Conservation (phyloP, 2,113 vertebrate species). For the Elephas maximus region DNA sequence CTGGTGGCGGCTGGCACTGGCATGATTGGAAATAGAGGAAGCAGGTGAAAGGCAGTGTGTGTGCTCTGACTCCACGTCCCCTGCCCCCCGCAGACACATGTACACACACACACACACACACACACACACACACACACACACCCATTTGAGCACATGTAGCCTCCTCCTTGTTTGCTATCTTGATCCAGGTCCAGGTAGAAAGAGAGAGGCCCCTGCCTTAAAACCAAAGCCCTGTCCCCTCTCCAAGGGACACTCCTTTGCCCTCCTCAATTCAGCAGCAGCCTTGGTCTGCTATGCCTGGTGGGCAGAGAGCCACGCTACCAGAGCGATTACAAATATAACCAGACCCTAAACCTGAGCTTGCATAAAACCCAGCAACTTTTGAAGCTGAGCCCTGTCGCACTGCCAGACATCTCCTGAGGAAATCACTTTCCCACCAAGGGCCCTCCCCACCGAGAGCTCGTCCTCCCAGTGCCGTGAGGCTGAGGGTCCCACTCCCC, state of each 20-base stretch:
- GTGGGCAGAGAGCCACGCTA: not conserved
- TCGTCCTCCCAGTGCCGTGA: not conserved
- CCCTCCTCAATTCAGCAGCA: not conserved
- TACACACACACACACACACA: not conserved
- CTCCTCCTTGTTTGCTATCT: not conserved
- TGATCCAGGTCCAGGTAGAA: not conserved
- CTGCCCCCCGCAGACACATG: not conserved
- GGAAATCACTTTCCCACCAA: not conserved
- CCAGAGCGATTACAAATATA: not conserved
- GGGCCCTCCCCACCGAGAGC: not conserved
- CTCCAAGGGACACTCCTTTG: not conserved
- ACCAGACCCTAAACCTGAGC: not conserved
- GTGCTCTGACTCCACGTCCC: slow-evolving; percentile 66
- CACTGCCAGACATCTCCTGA: not conserved
- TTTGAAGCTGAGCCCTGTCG: not conserved
- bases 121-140: not conserved
- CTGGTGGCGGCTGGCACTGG: not conserved
- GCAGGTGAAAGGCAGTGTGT: slow-evolving; percentile 59
- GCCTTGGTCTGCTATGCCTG: not conserved
- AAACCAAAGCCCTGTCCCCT: not conserved
- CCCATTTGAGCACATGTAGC: not conserved
- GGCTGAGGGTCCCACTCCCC: not conserved
- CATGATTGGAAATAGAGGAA: slow-evolving; percentile 60
- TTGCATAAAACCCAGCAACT: slow-evolving; percentile 45
- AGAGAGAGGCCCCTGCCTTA: not conserved